phyloP scores from a whole-genome alignment of 2,888 invertebrate species.

The Schizaphis graminum region DNA sequence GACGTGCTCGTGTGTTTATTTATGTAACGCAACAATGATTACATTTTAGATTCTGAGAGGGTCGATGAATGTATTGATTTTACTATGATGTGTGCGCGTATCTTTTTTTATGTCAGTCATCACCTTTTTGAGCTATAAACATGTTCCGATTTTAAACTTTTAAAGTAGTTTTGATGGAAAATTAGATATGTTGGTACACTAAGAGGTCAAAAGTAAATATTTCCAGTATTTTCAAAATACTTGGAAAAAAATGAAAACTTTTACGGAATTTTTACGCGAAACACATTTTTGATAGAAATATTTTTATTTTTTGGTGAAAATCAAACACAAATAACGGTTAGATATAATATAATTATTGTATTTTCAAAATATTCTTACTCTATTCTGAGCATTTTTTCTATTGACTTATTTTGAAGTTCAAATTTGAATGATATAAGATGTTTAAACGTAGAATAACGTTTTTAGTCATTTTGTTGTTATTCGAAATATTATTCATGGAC shows the following conservation, averaged over 20 bases:
- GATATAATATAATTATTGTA: too few species aligned
- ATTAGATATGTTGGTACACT: background rate
- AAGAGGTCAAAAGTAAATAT: background rate
- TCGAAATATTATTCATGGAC: too few species aligned
- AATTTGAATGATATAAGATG: too few species aligned
- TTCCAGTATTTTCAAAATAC: background rate
- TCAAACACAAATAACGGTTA: background rate
- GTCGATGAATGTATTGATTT: background rate
- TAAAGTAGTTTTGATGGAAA: background rate
- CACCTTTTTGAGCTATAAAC: background rate
- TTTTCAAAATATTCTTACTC: too few species aligned
- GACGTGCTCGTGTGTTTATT: background rate
- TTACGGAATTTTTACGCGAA: too few species aligned
- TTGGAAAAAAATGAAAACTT: background rate
- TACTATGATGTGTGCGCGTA: background rate
- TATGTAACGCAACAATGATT: background rate
- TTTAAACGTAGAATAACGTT: too few species aligned
- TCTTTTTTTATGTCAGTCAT: background rate
- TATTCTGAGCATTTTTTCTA: too few species aligned
- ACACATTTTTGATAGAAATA: too few species aligned
- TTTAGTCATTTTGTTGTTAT: too few species aligned
- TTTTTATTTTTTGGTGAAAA: background rate
- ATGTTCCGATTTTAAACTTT: background rate
- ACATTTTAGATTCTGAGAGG: background rate
- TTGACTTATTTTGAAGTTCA: too few species aligned